A percentile compares a stretch with the other conserved stretches of the same genome.
These are phyloP conservation scores for Odontocerum albicorne DNA, from an alignment of 2,888 invertebrate species.

Conservation along the genomic window DNA sequence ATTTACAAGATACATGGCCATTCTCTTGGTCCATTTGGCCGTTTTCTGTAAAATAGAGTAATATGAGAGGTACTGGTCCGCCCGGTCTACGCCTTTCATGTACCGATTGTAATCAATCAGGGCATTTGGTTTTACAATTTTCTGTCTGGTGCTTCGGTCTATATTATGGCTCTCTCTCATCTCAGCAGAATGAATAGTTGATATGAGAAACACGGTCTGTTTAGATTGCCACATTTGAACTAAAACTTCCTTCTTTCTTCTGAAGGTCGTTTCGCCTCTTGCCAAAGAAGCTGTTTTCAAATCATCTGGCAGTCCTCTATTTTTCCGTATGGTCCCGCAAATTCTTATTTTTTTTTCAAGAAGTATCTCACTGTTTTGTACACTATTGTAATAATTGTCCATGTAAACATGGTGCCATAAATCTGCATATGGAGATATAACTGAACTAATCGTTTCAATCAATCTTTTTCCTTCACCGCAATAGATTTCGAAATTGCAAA, in stretches of 20 bases:
- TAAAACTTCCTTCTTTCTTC: background rate
- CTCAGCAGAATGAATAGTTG: conserved; percentile 34
- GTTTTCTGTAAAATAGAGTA: conserved; percentile 27
- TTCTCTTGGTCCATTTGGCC: conserved; percentile 22
- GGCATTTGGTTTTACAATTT: conserved; percentile 31
- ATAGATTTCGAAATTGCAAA: conserved; percentile 3
- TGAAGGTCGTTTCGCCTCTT: background rate
- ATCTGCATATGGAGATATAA: background rate
- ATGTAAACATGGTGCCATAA: background rate
- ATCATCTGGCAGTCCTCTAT: background rate
- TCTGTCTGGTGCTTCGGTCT: conserved; percentile 22
- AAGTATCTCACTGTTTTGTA: background rate
- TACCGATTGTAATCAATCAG: conserved; percentile 36
- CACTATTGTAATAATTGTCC: conserved; percentile 3
- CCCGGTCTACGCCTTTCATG: conserved; percentile 36
- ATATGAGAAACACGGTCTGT: conserved; percentile 32
- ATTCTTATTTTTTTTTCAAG: background rate
- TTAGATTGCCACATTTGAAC: conserved; percentile 1
- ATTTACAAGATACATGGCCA: conserved; percentile 15
- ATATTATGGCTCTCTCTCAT: conserved; percentile 30
- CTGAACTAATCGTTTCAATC: background rate
- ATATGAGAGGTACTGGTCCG: conserved; percentile 35
- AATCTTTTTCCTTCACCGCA: background rate
- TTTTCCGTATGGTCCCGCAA: background rate
- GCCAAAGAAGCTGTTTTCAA: background rate